A percentile compares a stretch with the other conserved stretches of the same genome.
Evolutionary conservation across 2,888 invertebrate genomes (phyloP).

Genomic region (Chromoteleia sp.): DNA sequence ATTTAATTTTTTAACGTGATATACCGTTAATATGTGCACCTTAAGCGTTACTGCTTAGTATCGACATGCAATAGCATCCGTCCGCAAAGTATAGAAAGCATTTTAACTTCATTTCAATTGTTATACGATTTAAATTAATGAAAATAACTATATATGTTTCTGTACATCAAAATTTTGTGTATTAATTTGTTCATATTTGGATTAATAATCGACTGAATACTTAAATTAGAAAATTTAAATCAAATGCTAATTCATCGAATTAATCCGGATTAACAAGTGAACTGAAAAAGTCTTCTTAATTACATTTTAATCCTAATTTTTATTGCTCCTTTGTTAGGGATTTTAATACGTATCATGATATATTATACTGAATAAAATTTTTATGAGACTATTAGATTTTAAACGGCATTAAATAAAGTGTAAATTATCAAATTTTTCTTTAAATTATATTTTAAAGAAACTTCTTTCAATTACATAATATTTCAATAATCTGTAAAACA

Average conservation of each 20-base stretch:
- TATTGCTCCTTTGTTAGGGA: slow-evolving; percentile 12
- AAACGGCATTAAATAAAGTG: not conserved
- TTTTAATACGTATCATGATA: slow-evolving; percentile 14
- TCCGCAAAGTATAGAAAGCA: too few species aligned
- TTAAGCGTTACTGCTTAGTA: too few species aligned
- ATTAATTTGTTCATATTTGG: slow-evolving; percentile 4
- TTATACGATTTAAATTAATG: too few species aligned
- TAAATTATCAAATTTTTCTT: not conserved
- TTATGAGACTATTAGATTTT: slow-evolving; percentile 16
- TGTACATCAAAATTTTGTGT: too few species aligned
- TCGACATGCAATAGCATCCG: too few species aligned
- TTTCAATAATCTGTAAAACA: too few species aligned
- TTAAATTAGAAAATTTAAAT: slow-evolving; percentile 21
- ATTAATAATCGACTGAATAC: slow-evolving; percentile 24
- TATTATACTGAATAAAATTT: slow-evolving; percentile 10
- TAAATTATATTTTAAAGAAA: too few species aligned
- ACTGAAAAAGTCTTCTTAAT: slow-evolving; percentile 28
- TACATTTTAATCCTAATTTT: slow-evolving; percentile 27
- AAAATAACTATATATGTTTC: too few species aligned
- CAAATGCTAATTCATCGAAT: slow-evolving; percentile 10
- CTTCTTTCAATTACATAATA: too few species aligned
- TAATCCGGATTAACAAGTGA: slow-evolving; percentile 25
- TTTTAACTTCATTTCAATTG: too few species aligned
- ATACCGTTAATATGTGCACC: too few species aligned
- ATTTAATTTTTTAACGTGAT: too few species aligned